Percentiles rank a stretch among this genome's conserved stretches.
These are phyloP conservation scores for Drosophila anceps DNA, from an alignment of 2,888 invertebrate genomes.

Conservation along the genomic window DNA sequence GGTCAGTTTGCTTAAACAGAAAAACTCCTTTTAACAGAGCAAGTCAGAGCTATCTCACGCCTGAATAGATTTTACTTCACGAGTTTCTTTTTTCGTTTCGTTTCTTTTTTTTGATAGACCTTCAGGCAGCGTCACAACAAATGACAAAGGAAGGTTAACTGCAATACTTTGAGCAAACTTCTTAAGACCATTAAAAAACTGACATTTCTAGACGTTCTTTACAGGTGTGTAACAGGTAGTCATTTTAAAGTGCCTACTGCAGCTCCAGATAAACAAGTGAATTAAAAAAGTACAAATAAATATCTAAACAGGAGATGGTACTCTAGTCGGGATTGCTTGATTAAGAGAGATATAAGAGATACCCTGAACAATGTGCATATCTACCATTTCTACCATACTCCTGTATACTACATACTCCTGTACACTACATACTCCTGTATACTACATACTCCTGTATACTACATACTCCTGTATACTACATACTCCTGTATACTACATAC, in stretches of 20 bases:
- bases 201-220: conserved; percentile 7
- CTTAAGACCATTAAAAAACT: conserved; percentile 32
- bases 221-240: conserved; percentile 8
- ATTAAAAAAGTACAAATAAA: background rate
- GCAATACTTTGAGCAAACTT: conserved; percentile 57
- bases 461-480: no score
- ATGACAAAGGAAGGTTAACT: conserved; percentile 58
- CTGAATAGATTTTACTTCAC: conserved; percentile 22
- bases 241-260: background rate
- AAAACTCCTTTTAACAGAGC: conserved; percentile 4
- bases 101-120: conserved; percentile 37
- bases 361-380: no score
- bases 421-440: no score
- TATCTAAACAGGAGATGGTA: no score
- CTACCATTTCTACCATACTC: no score
- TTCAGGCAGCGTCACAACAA: conserved; percentile 23
- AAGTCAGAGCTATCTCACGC: conserved; percentile 11
- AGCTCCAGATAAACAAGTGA: background rate
- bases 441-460: no score
- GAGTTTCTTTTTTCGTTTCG: background rate
- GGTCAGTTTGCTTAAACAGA: conserved; percentile 16
- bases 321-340: no score
- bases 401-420: no score
- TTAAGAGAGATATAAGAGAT: no score
- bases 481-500: no score